Base-by-base conservation (phyloP, 2,113 vertebrate genomes). In the Irena cyanogastra region DNA sequence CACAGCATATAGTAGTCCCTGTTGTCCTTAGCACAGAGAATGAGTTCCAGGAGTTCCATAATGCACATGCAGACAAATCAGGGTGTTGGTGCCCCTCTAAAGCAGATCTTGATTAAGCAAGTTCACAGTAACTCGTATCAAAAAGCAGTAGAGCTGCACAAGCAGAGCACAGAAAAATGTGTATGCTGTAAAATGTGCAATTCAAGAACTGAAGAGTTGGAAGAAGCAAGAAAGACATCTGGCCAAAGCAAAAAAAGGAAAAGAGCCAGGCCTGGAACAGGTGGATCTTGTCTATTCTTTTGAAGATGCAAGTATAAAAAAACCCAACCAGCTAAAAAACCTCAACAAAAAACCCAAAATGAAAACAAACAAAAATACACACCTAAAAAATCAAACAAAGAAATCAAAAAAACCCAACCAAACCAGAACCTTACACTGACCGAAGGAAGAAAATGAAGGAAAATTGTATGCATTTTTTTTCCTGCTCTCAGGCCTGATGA, bases 21-120 rank as follows among this genome's bases (percentile, higher is more conserved):
- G 13, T 3, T 72, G 37, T 27, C n/a, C 47, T 63, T 23, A 59
- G 24, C 23, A 28, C 9, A 33, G 16, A 59, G 21, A 54, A 44
- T 3, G 11, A 59, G 11, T 4, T 53, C 19, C 45, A 24, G 18
- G 49, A 82, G 11, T 5, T 77, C 12, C 21, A 16, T 22, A 20
- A 49, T 1, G 0, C 12, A 23, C 0, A 0, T 33, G 27, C 35
- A 54, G 16, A 21, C 4, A 83, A 56, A 74, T 20, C 26, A 50
- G 39, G 44, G 13, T 13, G 9, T 20, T 77, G 23, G 24, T 35
- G 13, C 16, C 45, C 16, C 16, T 35, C 11, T 74, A 69, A 80
- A 86, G 44, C 7, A 72, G 31, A 41, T 20, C 21, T 28, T 28
- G 23, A 82, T 39, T 49, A 59, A 49, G 18, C 7, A 63, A 76